Percentiles rank a stretch among this genome's conserved stretches.
Evolutionary conservation across 1,140 invertebrate genomes (phyloP).

Genomic region (Leptestheria dahalacensis): DNA sequence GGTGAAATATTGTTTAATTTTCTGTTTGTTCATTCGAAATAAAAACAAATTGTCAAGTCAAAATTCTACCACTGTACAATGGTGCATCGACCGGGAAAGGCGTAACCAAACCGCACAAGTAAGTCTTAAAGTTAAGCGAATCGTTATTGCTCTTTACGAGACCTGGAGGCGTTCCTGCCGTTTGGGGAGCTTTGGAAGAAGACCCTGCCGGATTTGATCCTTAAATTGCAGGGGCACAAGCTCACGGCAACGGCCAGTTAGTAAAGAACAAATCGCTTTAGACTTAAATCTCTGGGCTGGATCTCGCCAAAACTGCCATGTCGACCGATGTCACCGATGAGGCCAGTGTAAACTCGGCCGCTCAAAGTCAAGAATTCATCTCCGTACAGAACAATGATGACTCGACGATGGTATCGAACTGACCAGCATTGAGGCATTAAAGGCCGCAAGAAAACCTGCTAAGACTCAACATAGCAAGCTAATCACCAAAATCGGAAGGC

Average conservation of each 20-base stretch:
- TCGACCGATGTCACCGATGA: background rate
- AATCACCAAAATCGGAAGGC: background rate
- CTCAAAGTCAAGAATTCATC: too few relatives aligned
- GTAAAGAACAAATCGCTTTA: too few relatives aligned
- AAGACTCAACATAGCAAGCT: background rate
- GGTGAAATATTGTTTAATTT: too few relatives aligned
- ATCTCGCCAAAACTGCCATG: background rate
- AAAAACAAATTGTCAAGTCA: too few relatives aligned
- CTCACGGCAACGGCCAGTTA: background rate
- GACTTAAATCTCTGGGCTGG: background rate
- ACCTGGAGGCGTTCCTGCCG: background rate
- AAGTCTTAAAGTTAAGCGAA: background rate
- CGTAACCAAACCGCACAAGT: background rate
- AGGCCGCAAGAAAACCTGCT: background rate
- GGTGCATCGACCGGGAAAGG: background rate
- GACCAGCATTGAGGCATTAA: background rate
- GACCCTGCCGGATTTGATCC: background rate
- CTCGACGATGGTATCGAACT: background rate
- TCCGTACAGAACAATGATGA: background rate
- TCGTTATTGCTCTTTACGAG: background rate
- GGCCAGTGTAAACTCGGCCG: background rate
- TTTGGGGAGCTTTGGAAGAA: background rate
- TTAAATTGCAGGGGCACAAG: background rate
- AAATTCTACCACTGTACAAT: too few relatives aligned
- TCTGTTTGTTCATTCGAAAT: too few relatives aligned